phyloP scores from a whole-genome alignment of 2,888 invertebrate species.

The Diadromus collaris region DNA sequence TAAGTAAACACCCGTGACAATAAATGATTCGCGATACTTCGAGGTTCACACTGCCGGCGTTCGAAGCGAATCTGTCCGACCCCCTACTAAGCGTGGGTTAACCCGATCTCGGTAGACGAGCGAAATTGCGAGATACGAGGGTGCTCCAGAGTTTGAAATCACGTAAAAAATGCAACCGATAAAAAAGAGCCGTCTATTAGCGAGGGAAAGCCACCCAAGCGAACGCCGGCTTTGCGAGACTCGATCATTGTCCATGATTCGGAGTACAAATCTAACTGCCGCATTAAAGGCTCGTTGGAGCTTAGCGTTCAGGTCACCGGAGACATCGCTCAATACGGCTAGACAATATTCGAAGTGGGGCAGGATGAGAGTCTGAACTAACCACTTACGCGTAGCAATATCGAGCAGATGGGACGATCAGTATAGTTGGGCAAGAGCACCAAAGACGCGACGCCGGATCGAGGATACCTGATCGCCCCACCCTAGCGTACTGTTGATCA shows the following conservation, averaged over 20 bases:
- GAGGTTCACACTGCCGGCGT: slow-evolving; percentile 8
- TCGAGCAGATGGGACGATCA: neutral
- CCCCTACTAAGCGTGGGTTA: too few relatives aligned
- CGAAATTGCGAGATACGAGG: too few relatives aligned
- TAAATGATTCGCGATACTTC: too few relatives aligned
- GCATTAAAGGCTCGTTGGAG: neutral
- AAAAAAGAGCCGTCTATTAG: too few relatives aligned
- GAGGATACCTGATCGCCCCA: slow-evolving; percentile 8
- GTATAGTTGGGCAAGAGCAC: neutral
- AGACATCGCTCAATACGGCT: neutral
- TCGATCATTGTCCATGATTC: neutral
- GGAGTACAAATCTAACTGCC: neutral
- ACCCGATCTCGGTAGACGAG: too few relatives aligned
- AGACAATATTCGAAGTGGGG: slow-evolving; percentile 1
- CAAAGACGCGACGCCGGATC: slow-evolving; percentile 2
- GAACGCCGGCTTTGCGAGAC: neutral
- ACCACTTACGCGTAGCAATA: neutral
- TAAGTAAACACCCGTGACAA: too few relatives aligned
- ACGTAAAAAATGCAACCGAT: too few relatives aligned
- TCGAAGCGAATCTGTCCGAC: too few relatives aligned
- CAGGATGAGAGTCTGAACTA: neutral
- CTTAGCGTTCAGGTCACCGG: neutral
- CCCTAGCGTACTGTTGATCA: slow-evolving; percentile 2
- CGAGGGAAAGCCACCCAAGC: too few relatives aligned
- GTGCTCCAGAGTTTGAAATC: too few relatives aligned